Evolutionary conservation across 2,888 invertebrate species (phyloP).

Genomic region (Pollenia amentaria): DNA sequence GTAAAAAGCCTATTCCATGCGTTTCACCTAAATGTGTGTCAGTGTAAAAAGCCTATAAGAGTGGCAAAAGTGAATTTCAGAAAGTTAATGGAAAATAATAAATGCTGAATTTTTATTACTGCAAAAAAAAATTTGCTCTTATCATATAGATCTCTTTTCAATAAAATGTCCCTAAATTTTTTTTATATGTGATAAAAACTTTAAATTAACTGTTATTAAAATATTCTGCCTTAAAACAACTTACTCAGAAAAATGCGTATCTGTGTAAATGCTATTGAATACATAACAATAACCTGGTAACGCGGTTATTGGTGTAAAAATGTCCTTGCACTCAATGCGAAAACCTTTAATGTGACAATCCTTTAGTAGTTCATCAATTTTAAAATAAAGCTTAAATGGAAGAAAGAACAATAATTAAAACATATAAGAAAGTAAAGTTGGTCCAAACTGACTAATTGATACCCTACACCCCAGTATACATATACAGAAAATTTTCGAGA

Average conservation of each 20-base stretch:
- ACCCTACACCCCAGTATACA: background rate
- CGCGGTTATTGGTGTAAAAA: constrained; percentile 12
- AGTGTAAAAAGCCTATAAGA: too few relatives aligned
- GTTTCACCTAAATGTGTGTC: too few relatives aligned
- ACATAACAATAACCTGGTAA: constrained; percentile 54
- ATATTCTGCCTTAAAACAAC: background rate
- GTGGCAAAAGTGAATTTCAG: too few relatives aligned
- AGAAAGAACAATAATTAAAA: background rate
- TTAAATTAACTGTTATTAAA: background rate
- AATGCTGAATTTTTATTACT: too few relatives aligned
- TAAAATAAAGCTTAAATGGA: constrained; percentile 39
- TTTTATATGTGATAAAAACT: too few relatives aligned
- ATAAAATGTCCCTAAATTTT: too few relatives aligned
- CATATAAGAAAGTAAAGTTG: background rate
- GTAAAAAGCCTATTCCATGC: too few relatives aligned
- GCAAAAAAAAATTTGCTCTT: too few relatives aligned
- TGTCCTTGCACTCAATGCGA: background rate
- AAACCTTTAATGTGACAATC: constrained; percentile 41
- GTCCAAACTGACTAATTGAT: background rate
- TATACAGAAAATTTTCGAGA: too few relatives aligned
- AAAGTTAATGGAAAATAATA: too few relatives aligned
- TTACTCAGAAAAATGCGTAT: constrained; percentile 23
- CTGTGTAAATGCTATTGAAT: constrained; percentile 56
- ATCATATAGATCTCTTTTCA: too few relatives aligned
- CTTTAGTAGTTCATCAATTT: constrained; percentile 19